Conservation (phyloP, 1,140 invertebrate genomes). For the Teleopsis dalmanni region DNA sequence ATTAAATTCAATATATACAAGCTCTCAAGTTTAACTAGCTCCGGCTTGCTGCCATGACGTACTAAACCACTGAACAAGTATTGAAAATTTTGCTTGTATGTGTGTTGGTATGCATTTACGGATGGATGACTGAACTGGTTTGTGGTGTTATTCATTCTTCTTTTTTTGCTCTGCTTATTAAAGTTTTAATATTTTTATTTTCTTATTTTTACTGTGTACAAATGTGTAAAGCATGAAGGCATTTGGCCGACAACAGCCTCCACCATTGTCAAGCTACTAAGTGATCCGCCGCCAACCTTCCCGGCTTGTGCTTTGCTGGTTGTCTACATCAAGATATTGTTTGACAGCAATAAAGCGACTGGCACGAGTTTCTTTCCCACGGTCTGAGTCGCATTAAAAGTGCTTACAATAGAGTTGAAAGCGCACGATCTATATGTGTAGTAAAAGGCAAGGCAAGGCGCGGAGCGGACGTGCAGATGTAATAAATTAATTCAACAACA, state of each 20-base stretch:
- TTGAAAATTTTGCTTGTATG: too few species aligned
- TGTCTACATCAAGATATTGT: slow-evolving; percentile 44
- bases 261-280: not conserved
- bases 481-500: not conserved
- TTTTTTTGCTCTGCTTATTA: too few species aligned
- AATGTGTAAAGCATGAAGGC: not conserved
- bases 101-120: too few species aligned
- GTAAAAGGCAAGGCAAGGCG: not conserved
- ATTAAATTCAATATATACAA: too few species aligned
- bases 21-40: too few species aligned
- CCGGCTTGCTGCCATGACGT: too few species aligned
- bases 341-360: slow-evolving; percentile 45
- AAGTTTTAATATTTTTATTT: too few species aligned
- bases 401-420: slow-evolving; percentile 8
- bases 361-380: slow-evolving; percentile 45
- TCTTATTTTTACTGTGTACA: too few species aligned
- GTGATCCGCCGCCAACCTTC: not conserved
- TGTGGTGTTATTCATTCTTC: too few species aligned
- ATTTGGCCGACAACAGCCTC: not conserved
- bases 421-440: slow-evolving; percentile 7
- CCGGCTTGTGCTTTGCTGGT: slow-evolving; percentile 20
- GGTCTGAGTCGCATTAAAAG: slow-evolving; percentile 28
- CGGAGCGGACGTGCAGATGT: not conserved
- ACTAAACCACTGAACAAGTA: too few species aligned
- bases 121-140: too few species aligned